These are phyloP conservation scores for Clusia tigrina DNA, from an alignment of 2,888 invertebrate genomes.

Conservation along the genomic window DNA sequence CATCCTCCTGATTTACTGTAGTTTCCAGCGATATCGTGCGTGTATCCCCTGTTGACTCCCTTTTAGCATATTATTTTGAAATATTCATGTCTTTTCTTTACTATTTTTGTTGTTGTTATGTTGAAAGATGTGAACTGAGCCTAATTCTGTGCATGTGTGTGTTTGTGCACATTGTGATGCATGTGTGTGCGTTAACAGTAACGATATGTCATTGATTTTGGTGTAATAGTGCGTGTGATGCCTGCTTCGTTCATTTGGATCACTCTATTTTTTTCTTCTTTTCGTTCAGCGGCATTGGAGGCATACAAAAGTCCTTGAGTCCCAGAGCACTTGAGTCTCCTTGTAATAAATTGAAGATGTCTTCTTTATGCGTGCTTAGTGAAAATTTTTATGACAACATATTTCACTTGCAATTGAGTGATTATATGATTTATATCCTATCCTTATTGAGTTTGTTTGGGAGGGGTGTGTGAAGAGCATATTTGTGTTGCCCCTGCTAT, in stretches of 20 bases:
- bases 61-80: too few relatives aligned
- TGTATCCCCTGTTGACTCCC: too few relatives aligned
- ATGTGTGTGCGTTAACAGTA: slow-evolving; percentile 38
- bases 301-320: slow-evolving; percentile 8
- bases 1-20: too few relatives aligned
- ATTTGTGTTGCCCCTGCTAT: too few relatives aligned
- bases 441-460: slow-evolving; percentile 3
- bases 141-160: not conserved
- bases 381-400: slow-evolving; percentile 13
- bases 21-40: too few relatives aligned
- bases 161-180: slow-evolving; percentile 4
- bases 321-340: too few relatives aligned
- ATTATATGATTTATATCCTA: slow-evolving; percentile 14
- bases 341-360: slow-evolving; percentile 15
- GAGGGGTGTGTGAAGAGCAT: too few relatives aligned
- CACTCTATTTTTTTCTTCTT: not conserved
- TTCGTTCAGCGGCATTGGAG: too few relatives aligned
- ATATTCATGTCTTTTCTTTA: not conserved
- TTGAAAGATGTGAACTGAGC: not conserved
- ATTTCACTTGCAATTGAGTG: slow-evolving; percentile 17
- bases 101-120: not conserved
- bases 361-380: slow-evolving; percentile 13
- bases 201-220: slow-evolving; percentile 52
- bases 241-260: not conserved
- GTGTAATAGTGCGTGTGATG: slow-evolving; percentile 12